phyloP scores from a whole-genome alignment of 2,888 invertebrate genomes.

The Oeneis ivallda region DNA sequence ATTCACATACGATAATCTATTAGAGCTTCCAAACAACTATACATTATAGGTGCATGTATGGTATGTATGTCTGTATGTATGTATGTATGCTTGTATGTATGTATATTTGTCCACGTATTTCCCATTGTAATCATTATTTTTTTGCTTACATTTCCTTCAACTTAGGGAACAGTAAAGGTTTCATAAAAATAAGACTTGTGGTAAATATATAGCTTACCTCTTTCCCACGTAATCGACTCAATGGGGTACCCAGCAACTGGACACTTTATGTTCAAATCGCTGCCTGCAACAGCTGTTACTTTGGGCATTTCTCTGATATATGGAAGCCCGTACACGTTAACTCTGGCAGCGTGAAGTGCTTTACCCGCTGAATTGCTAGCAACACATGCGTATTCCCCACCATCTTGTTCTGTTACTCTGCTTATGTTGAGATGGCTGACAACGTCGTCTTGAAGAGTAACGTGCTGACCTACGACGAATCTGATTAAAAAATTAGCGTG shows the following conservation, averaged over 20 bases:
- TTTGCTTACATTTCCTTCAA: too few relatives aligned
- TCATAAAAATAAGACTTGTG: not conserved
- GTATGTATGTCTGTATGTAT: too few relatives aligned
- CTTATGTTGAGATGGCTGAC: conserved; percentile 96
- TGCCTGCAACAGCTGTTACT: conserved; percentile 92
- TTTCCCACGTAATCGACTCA: conserved; percentile 93
- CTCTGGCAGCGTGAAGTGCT: conserved; percentile 90
- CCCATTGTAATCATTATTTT: too few relatives aligned
- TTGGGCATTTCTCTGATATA: conserved; percentile 94
- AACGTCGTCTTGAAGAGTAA: conserved; percentile 94
- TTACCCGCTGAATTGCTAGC: conserved; percentile 92
- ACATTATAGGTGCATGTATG: too few relatives aligned
- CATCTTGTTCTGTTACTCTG: conserved; percentile 93
- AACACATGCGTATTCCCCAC: conserved; percentile 93
- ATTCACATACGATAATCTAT: too few relatives aligned
- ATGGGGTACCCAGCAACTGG: conserved; percentile 95
- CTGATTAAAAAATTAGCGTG: conserved; percentile 61
- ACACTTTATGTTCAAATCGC: conserved; percentile 91
- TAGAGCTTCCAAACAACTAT: too few relatives aligned
- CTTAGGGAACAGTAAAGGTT: too few relatives aligned
- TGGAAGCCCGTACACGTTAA: conserved; percentile 93
- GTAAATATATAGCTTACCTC: conserved; percentile 82
- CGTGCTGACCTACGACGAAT: conserved; percentile 95
- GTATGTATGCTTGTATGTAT: too few relatives aligned
- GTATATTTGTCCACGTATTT: too few relatives aligned